phyloP scores from a whole-genome alignment of 2,888 invertebrate genomes.

The Sicus ferrugineus region DNA sequence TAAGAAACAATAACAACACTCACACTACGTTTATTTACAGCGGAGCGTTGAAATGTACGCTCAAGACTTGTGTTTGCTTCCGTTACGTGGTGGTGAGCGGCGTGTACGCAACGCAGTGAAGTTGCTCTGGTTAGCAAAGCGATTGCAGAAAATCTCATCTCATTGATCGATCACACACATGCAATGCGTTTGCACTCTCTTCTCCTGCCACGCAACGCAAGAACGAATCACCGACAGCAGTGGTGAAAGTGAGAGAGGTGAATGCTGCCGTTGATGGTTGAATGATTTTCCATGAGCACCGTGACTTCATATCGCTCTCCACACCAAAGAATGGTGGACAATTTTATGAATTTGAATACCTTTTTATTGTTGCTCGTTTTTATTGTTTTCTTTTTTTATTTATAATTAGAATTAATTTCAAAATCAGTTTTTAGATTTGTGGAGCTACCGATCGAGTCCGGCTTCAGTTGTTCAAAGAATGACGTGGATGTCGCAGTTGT shows the following conservation, averaged over 20 bases:
- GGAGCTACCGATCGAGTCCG: too few species aligned
- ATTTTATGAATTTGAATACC: not conserved
- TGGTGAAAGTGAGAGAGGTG: not conserved
- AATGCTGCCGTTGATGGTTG: slow-evolving; percentile 21
- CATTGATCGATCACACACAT: not conserved
- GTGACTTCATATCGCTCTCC: not conserved
- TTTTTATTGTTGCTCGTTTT: not conserved
- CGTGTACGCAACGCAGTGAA: too few species aligned
- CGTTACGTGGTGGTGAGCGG: too few species aligned
- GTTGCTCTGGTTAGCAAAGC: too few species aligned
- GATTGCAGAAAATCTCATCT: too few species aligned
- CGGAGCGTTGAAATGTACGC: too few species aligned
- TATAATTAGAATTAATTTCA: slow-evolving; percentile 11
- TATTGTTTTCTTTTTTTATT: not conserved
- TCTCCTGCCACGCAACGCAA: not conserved
- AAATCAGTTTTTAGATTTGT: slow-evolving; percentile 16
- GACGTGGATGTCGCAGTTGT: too few species aligned
- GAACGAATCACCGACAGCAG: not conserved
- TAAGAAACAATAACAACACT: not conserved
- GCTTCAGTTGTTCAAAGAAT: slow-evolving; percentile 8
- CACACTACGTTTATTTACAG: too few species aligned
- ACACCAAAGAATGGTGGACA: not conserved
- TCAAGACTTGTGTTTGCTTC: too few species aligned
- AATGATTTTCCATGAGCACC: slow-evolving; percentile 9
- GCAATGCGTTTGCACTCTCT: not conserved